A percentile compares a stretch with the other conserved stretches of the same genome.
phyloP scores from a whole-genome alignment of 2,797 vertebrate genomes.

The Trematocara caparti region DNA sequence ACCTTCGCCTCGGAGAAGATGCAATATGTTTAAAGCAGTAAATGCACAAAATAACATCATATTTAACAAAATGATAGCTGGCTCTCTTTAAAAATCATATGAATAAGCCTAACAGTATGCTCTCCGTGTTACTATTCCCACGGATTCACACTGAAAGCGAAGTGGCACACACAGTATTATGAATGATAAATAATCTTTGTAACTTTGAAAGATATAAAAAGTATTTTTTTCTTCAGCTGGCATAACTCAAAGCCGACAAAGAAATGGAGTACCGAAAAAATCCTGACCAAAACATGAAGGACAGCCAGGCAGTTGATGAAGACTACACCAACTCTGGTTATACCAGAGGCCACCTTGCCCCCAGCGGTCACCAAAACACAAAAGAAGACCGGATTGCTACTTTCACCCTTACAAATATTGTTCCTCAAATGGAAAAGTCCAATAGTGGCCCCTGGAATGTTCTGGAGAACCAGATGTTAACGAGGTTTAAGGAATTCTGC shows the following conservation, averaged over 20 bases:
- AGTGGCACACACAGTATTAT: too few relatives aligned
- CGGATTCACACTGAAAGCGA: too few relatives aligned
- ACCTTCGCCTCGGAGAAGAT: background rate
- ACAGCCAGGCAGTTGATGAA: background rate
- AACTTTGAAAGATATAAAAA: background rate
- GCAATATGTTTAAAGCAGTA: background rate
- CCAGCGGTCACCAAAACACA: background rate
- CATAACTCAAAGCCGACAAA: accelerated
- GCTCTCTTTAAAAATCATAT: background rate
- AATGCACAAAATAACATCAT: background rate
- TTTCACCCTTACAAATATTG: background rate
- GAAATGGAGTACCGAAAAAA: background rate
- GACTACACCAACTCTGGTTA: background rate
- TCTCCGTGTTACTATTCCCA: too few relatives aligned
- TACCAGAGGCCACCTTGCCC: background rate
- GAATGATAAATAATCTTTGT: too few relatives aligned
- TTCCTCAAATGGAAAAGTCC: background rate
- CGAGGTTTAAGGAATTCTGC: accelerated
- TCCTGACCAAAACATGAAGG: background rate
- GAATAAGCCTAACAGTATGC: too few relatives aligned
- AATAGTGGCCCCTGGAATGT: background rate
- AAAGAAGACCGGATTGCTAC: accelerated
- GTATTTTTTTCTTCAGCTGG: background rate
- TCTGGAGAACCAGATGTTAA: background rate
- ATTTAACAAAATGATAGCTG: background rate